These are phyloP conservation scores for Coracopsis vasa DNA, from an alignment of 2,113 vertebrate genomes.

Conservation along the genomic window DNA sequence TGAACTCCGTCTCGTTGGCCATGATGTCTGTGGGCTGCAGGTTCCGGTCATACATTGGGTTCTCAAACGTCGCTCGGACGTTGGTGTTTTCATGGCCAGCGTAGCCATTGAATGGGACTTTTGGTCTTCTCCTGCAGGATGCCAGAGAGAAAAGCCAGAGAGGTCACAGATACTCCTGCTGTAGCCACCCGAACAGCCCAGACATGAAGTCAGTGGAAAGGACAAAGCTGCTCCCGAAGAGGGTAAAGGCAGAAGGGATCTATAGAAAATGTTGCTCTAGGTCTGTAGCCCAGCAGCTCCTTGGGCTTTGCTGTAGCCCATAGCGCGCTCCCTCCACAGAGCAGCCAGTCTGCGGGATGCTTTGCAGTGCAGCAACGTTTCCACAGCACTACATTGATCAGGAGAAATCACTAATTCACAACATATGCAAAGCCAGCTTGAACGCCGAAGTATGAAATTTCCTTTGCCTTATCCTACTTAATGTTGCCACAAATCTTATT, in stretches of 20 bases:
- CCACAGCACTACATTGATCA: background rate
- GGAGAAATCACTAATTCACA: background rate
- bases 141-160: background rate
- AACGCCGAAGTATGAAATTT: background rate
- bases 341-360: accelerated
- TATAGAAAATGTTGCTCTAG: accelerated
- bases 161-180: background rate
- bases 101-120: slow-evolving; percentile 96
- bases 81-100: slow-evolving; percentile 96
- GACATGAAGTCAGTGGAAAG: background rate
- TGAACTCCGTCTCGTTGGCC: slow-evolving; percentile 92
- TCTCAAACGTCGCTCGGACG: slow-evolving; percentile 94
- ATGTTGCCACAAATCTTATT: background rate
- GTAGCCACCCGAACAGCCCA: background rate
- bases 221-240: background rate
- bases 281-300: background rate
- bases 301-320: background rate
- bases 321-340: accelerated
- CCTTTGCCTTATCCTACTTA: background rate
- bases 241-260: background rate
- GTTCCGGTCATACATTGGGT: slow-evolving; percentile 98
- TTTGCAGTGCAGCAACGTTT: background rate
- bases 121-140: slow-evolving; percentile 89
- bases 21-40: slow-evolving; percentile 95
- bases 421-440: background rate